These are phyloP conservation scores for Molothrus ater DNA, from an alignment of 2,797 vertebrate species.

Conservation along the genomic window DNA sequence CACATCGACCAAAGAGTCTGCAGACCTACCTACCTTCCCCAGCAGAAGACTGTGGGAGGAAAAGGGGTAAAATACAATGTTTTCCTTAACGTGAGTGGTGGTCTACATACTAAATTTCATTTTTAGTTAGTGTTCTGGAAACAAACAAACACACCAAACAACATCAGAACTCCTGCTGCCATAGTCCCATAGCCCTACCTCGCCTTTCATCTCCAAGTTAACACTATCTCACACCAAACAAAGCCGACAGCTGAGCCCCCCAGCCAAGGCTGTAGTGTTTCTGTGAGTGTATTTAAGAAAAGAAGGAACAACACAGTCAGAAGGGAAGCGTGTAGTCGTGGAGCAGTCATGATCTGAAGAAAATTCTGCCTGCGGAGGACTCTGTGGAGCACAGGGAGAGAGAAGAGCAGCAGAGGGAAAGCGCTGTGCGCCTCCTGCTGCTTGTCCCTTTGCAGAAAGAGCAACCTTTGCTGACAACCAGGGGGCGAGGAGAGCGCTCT, in stretches of 20 bases:
- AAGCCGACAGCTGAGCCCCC: neutral
- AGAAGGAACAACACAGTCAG: rapidly evolving
- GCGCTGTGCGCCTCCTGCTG: neutral
- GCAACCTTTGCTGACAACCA: rapidly evolving
- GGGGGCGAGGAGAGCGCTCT: rapidly evolving
- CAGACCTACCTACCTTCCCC: neutral
- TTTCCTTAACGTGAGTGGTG: neutral
- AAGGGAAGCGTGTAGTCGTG: rapidly evolving
- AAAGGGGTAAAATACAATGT: neutral
- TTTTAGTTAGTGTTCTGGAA: neutral
- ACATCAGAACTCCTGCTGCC: neutral
- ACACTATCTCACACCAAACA: neutral
- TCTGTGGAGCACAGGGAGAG: neutral
- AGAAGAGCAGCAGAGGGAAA: neutral
- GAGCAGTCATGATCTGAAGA: rapidly evolving
- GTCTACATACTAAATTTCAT: neutral
- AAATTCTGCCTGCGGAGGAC: rapidly evolving
- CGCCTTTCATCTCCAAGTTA: neutral
- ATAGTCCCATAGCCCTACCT: neutral
- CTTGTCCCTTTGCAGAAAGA: neutral
- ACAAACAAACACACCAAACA: neutral
- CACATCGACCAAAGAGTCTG: rapidly evolving
- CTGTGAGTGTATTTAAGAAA: neutral
- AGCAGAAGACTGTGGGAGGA: neutral
- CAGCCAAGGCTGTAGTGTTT: rapidly evolving